Evolutionary conservation across 2,888 invertebrate genomes (phyloP), one percentile per base, ranked within the genome.

Genomic region (Acleris sparsana): DNA sequence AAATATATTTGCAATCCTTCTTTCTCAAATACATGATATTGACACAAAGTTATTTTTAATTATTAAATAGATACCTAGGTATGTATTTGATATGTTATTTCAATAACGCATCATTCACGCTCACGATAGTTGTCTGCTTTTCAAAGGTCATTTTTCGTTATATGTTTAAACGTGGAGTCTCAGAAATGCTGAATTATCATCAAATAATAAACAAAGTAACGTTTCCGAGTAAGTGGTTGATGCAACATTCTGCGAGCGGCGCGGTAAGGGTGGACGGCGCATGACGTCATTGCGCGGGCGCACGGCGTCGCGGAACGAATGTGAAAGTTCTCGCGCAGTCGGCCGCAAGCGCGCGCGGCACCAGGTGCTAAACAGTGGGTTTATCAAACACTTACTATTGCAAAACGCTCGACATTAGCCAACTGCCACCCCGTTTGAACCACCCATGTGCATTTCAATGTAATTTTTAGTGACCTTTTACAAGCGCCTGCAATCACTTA

Each of bases 321-420:
- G 92, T 92, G 92, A 92, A 92, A 92, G 92, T 92, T 90, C 86
- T 77, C 71, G 80, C 25, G 44, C 80, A 80, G 83, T 80, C 70
- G 71, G 73, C 72, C 73, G 80, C 73, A 83, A 84, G 77, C 80
- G 76, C 77, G 77, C 84, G 77, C 78, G 82, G 75, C 78, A 83
- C 77, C 86, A 87, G 85, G 84, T 89, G 86, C 82, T 84, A 85
- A 86, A 79, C 78, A 82, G 81, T 86, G 82, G 80, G 82, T 83
- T 39, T 72, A 77, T 72, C 71, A 62, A 70, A 71, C 64, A 68
- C 67, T 69, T 63, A 53, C 66, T 72, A 76, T 74, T 73, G 70
- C 68, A 66, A 70, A 59, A 68, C 71, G 58, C 67, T 70, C 59
- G 71, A 63, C 73, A 72, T 69, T 73, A 71, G 68, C 68, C 63